These are phyloP conservation scores for Anoplopoma fimbria DNA, from an alignment of 2,113 vertebrate genomes.

Conservation along the genomic window DNA sequence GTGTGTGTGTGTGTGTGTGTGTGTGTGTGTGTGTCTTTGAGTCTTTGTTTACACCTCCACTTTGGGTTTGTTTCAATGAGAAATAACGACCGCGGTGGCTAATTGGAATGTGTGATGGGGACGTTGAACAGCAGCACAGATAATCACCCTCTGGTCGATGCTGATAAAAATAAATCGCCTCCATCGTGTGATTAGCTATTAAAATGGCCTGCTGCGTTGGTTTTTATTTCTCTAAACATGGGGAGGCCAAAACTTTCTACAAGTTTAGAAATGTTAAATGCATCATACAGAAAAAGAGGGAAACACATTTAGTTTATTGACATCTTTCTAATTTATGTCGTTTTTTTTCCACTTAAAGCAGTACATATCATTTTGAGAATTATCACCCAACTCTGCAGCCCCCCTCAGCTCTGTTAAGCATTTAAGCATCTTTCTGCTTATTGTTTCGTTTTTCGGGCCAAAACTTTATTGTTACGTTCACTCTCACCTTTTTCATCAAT, in stretches of 20 bases:
- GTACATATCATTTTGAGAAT: background rate
- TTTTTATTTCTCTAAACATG: constrained; percentile 5
- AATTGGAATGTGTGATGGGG: constrained; percentile 49
- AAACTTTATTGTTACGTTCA: background rate
- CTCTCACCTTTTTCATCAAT: background rate
- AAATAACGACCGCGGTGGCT: constrained; percentile 37
- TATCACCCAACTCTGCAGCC: background rate
- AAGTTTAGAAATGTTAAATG: constrained; percentile 2
- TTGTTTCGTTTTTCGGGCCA: background rate
- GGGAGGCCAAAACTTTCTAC: background rate
- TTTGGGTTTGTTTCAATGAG: constrained; percentile 17
- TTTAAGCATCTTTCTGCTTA: background rate
- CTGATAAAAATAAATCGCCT: constrained; percentile 56
- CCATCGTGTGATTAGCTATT: constrained; percentile 50
- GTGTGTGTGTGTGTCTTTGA: background rate
- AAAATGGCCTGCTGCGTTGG: constrained; percentile 23
- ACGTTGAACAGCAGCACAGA: constrained; percentile 20
- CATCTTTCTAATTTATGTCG: background rate
- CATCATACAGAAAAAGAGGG: background rate
- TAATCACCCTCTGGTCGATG: constrained; percentile 53
- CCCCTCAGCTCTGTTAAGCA: background rate
- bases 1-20: background rate
- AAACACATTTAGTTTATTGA: background rate
- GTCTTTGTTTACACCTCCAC: background rate
- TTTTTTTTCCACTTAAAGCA: background rate